These are phyloP conservation scores for Cottoperca gobio DNA, from an alignment of 2,797 vertebrate species.

Conservation along the genomic window DNA sequence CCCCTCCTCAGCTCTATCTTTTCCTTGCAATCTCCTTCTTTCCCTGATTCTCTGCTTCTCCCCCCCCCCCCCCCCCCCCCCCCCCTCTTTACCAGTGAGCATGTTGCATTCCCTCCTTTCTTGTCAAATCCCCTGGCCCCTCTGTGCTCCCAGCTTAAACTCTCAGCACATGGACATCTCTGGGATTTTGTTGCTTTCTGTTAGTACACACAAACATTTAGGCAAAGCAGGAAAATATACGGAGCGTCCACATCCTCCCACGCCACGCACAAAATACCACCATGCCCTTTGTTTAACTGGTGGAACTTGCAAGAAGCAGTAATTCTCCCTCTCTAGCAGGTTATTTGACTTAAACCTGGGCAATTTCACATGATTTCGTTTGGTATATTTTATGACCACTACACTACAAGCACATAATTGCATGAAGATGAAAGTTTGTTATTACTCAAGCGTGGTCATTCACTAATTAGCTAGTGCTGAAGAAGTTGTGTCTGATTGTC, in stretches of 20 bases:
- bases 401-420: constrained; percentile 50
- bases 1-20: constrained; percentile 66
- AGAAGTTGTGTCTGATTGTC: constrained; percentile 60
- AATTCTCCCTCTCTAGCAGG: no score
- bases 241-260: no score
- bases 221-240: no score
- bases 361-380: no score
- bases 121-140: constrained; percentile 56
- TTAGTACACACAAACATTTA: constrained; percentile 56
- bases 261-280: no score
- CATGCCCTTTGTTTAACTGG: no score
- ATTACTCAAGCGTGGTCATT: constrained; percentile 68
- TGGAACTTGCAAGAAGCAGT: no score
- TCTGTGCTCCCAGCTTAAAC: constrained; percentile 47
- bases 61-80: constrained; percentile 41
- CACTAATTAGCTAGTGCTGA: constrained; percentile 71
- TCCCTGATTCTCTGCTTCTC: constrained; percentile 32
- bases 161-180: constrained; percentile 62
- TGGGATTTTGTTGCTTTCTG: constrained; percentile 70
- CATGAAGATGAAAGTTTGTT: constrained; percentile 59
- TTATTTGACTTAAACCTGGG: no score
- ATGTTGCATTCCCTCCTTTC: constrained; percentile 52
- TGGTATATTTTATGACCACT: constrained; percentile 49
- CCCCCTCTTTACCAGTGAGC: constrained; percentile 50
- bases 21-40: constrained; percentile 66